Conservation (phyloP, 2,888 invertebrate species). For the Napeogenes inachia region DNA sequence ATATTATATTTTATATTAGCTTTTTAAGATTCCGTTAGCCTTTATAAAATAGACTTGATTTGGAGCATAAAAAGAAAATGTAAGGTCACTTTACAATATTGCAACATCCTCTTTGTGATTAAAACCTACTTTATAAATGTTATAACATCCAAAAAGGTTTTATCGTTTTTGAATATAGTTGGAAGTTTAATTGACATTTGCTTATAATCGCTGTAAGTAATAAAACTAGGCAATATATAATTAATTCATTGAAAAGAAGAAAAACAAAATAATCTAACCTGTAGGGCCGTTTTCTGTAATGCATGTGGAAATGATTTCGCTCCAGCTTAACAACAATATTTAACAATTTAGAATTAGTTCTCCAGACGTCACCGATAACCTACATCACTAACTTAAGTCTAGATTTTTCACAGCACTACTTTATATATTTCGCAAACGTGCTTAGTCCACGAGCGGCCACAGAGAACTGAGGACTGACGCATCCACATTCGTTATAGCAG, state of each 20-base stretch:
- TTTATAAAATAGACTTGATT: constrained; percentile 13
- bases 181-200: too few relatives aligned
- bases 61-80: constrained; percentile 22
- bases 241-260: background rate
- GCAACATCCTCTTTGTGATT: constrained; percentile 2
- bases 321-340: constrained; percentile 68
- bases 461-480: constrained; percentile 36
- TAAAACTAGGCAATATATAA: too few relatives aligned
- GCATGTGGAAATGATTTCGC: constrained; percentile 73
- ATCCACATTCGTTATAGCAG: constrained; percentile 50
- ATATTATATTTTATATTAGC: background rate
- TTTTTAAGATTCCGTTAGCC: background rate
- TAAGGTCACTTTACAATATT: constrained; percentile 18
- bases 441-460: constrained; percentile 52
- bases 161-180: too few relatives aligned
- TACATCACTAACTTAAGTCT: constrained; percentile 28
- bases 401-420: constrained; percentile 28
- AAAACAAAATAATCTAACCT: constrained; percentile 47
- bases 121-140: background rate
- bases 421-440: constrained; percentile 31
- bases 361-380: constrained; percentile 33
- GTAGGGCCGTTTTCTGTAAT: constrained; percentile 75
- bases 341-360: constrained; percentile 42
- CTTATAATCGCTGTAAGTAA: too few relatives aligned
- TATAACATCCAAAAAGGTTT: too few relatives aligned